phyloP scores from a whole-genome alignment of 2,113 vertebrate species.

The Tachysurus vachellii region DNA sequence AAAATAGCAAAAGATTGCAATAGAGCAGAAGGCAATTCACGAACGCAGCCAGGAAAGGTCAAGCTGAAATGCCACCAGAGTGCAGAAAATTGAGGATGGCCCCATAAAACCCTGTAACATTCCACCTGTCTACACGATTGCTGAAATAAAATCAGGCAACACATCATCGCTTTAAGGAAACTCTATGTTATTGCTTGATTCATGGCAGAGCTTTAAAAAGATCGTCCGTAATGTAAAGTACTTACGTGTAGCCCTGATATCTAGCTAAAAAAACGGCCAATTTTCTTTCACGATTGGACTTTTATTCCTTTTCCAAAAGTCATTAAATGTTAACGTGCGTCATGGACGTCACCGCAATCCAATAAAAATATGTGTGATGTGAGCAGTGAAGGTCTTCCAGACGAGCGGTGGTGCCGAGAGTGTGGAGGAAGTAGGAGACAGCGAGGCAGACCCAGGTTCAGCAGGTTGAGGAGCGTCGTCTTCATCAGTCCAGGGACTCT shows the following conservation, averaged over 20 bases:
- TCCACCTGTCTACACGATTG: not conserved
- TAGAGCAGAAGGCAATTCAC: not conserved
- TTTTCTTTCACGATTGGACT: not conserved
- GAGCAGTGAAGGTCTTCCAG: too few relatives aligned
- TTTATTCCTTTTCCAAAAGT: not conserved
- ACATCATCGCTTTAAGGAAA: not conserved
- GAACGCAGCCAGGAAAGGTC: not conserved
- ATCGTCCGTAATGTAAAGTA: not conserved
- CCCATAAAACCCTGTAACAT: not conserved
- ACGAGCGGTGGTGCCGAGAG: too few relatives aligned
- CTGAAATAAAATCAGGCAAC: not conserved
- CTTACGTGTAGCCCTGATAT: not conserved
- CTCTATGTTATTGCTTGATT: not conserved
- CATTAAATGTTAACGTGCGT: not conserved
- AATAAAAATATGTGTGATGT: not conserved
- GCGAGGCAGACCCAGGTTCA: too few relatives aligned
- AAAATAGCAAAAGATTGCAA: not conserved
- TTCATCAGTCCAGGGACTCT: too few relatives aligned
- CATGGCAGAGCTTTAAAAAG: not conserved
- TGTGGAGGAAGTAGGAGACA: too few relatives aligned
- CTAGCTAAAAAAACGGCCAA: not conserved
- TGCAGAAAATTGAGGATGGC: not conserved
- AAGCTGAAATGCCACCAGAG: constrained; percentile 4
- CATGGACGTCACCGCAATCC: not conserved
- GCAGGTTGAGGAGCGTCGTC: too few relatives aligned